These are phyloP conservation scores for Nephrotoma appendiculata DNA, from an alignment of 2,888 invertebrate species.

Conservation along the genomic window DNA sequence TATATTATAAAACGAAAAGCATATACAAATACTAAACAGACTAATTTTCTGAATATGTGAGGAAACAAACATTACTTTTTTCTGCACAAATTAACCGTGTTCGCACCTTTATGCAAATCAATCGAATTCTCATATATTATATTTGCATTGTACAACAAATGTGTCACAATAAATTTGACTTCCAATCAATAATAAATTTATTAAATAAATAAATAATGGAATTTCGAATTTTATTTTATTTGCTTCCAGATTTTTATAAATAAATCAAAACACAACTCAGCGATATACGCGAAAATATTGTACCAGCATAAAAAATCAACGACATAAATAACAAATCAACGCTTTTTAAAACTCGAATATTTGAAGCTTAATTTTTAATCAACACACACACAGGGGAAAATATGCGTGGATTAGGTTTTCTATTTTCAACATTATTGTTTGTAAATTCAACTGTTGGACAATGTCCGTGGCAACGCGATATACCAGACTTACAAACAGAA, in stretches of 20 bases:
- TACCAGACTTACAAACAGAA: slow-evolving; percentile 60
- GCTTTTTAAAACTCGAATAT: background rate
- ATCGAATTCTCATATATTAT: no score
- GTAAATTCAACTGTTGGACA: slow-evolving; percentile 37
- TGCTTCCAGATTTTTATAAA: background rate
- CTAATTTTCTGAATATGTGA: no score
- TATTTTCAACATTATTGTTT: slow-evolving; percentile 16
- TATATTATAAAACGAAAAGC: no score
- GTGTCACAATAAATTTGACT: background rate
- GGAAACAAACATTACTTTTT: no score
- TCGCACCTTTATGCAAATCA: no score
- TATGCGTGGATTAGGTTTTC: slow-evolving; percentile 12
- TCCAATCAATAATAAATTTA: background rate
- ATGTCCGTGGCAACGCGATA: slow-evolving; percentile 73
- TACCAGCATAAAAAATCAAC: background rate
- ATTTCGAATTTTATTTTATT: background rate
- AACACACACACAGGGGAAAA: background rate
- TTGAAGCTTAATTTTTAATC: background rate
- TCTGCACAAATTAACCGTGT: no score
- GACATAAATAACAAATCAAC: background rate
- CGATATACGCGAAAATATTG: background rate
- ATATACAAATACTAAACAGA: no score
- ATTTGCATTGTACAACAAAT: background rate
- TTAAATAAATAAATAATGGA: background rate
- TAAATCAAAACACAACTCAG: background rate